Evolutionary conservation across 2,113 vertebrate genomes (phyloP), one percentile per base, ranked within the genome.

Genomic region (Malurus melanocephalus): DNA sequence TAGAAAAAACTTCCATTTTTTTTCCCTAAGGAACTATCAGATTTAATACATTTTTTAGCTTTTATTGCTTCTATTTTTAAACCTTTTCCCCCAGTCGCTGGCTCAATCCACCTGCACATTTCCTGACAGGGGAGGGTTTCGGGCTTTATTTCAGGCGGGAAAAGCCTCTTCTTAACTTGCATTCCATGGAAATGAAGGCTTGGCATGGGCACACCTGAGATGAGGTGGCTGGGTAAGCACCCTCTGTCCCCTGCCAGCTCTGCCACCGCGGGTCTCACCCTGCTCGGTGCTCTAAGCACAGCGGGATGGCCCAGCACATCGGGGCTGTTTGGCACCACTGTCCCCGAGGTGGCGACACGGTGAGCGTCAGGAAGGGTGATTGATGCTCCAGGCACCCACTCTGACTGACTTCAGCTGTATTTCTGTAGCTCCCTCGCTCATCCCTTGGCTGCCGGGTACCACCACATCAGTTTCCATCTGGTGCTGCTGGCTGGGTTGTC

Each of bases 381-480:
- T 0, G 13, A n/a, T 28, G 38, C 43, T 57, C 1, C 3, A 56
- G 28, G n/a, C n/a, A 14, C 13, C 22, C 20, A 0, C 26, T 9
- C 12, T 2, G 1, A 4, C 23, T 35, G 23, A 32, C 43, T 27
- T 20, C 32, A 40, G 49, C 57, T 27, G n/a, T 8, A 0, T 23
- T 45, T 61, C 1, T 0, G 19, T 7, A 28, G 9, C 30, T 28
- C 3, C 32, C 51, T 59, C 1, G 8, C 65, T 62, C 11, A 1
- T 27, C 27, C 35, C 28, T 46, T 42, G 43, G 49, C 59, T 1
- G 2, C 26, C 1, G 3, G 45, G 55, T 10, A 4, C 45, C 2
- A 1, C 30, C 6, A 0, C 9, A 1, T 0, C 3, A 0, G 1
- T 59, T 55, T 68, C 27, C 13, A 40, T 18, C 53, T 7, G 45